Evolutionary conservation across 2,113 vertebrate genomes (phyloP).

Genomic region (Genyomyrus donnyi): DNA sequence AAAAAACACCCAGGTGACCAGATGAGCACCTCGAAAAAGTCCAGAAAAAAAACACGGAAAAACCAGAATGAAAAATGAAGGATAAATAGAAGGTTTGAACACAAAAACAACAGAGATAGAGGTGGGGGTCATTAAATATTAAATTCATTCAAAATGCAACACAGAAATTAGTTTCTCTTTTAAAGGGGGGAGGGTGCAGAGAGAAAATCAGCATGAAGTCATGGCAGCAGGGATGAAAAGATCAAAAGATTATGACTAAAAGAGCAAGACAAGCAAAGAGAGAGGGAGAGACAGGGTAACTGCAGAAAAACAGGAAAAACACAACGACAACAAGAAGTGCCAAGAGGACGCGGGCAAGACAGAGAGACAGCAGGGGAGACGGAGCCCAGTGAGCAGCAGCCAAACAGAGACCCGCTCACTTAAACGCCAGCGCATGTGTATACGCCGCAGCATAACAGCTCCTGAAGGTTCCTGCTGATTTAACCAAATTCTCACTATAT

Average conservation of each 20-base stretch:
- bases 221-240: background rate
- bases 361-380: background rate
- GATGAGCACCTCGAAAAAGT: background rate
- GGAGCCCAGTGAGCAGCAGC: background rate
- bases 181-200: background rate
- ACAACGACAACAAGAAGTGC: background rate
- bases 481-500: background rate
- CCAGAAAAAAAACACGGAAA: background rate
- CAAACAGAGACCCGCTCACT: background rate
- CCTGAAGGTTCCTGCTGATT: background rate
- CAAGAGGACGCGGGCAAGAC: background rate
- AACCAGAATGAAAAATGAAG: background rate
- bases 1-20: slow-evolving; percentile 1
- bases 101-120: background rate
- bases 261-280: slow-evolving; percentile 9
- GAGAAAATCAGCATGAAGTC: slow-evolving; percentile 2
- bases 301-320: background rate
- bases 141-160: slow-evolving; percentile 3
- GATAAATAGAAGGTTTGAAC: background rate
- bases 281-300: background rate
- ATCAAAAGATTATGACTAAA: slow-evolving; percentile 4
- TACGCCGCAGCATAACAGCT: background rate
- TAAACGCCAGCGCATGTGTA: background rate
- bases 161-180: background rate
- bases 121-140: background rate